Conservation (phyloP, 2,113 vertebrate species). For the Scomber colias region DNA sequence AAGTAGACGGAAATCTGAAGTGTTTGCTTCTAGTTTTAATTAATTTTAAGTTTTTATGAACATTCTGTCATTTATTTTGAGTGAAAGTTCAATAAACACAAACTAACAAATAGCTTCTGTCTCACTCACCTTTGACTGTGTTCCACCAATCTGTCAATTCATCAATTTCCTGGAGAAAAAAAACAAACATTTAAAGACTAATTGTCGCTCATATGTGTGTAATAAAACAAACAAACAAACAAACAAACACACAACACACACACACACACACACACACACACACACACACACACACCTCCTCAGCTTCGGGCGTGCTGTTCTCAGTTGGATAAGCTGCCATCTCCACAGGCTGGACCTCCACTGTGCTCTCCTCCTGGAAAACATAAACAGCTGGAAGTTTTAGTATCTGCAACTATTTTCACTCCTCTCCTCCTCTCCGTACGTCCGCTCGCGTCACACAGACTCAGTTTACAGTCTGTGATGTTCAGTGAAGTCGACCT, state of each 20-base stretch:
- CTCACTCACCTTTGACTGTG: constrained; percentile 71
- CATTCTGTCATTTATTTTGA: no score
- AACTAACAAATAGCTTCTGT: background rate
- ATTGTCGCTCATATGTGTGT: no score
- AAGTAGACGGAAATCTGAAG: background rate
- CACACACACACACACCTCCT: constrained; percentile 52
- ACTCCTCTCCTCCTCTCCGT: no score
- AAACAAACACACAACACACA: background rate
- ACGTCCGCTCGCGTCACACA: no score
- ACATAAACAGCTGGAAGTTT: background rate
- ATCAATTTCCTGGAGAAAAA: constrained; percentile 61
- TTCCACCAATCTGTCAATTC: constrained; percentile 83
- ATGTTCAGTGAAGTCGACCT: no score
- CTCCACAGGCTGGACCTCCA: constrained; percentile 70
- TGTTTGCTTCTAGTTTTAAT: background rate
- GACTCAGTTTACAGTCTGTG: no score
- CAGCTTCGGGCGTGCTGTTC: background rate
- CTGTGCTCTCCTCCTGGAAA: constrained; percentile 75
- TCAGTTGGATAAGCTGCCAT: constrained; percentile 74
- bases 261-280: background rate
- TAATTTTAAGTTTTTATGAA: no score
- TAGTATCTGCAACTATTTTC: background rate
- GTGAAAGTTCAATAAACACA: background rate
- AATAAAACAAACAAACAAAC: background rate
- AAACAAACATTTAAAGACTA: background rate